Conservation (phyloP, 2,113 vertebrate species). For the Pardalotus punctatus region DNA sequence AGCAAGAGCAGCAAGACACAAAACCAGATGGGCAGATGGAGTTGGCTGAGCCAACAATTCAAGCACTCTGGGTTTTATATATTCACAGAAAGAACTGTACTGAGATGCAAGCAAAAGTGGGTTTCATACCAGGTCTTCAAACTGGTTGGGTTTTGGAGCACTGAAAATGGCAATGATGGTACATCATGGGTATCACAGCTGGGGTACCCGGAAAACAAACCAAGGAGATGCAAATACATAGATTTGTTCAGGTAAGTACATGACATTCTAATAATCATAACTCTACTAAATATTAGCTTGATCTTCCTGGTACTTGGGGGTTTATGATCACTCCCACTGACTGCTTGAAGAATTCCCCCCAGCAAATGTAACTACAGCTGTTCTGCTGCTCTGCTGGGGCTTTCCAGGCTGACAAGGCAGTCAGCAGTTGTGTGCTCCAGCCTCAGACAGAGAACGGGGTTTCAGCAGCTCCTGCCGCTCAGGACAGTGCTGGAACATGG, state of each 20-base stretch:
- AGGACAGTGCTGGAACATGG: accelerated
- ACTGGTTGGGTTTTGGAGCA: neutral
- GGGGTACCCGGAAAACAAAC: neutral
- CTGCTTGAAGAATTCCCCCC: neutral
- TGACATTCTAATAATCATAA: accelerated
- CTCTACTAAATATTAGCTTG: neutral
- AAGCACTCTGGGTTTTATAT: neutral
- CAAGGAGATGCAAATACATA: neutral
- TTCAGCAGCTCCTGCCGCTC: neutral
- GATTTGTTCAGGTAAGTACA: neutral
- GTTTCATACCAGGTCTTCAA: neutral
- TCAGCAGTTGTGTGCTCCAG: neutral
- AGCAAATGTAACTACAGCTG: neutral
- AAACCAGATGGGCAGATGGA: constrained; percentile 15
- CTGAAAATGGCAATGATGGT: neutral
- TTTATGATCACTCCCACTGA: neutral
- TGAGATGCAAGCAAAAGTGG: neutral
- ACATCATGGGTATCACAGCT: neutral
- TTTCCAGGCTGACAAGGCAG: neutral
- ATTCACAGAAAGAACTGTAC: neutral
- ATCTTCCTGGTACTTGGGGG: neutral
- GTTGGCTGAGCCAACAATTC: neutral
- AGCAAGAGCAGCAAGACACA: neutral
- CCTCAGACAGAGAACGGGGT: accelerated
- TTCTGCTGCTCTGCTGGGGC: neutral